Evolutionary conservation across 2,888 invertebrate genomes (phyloP), one percentile per base, ranked within the genome.

Genomic region (Sphaerophoria rueppellii): DNA sequence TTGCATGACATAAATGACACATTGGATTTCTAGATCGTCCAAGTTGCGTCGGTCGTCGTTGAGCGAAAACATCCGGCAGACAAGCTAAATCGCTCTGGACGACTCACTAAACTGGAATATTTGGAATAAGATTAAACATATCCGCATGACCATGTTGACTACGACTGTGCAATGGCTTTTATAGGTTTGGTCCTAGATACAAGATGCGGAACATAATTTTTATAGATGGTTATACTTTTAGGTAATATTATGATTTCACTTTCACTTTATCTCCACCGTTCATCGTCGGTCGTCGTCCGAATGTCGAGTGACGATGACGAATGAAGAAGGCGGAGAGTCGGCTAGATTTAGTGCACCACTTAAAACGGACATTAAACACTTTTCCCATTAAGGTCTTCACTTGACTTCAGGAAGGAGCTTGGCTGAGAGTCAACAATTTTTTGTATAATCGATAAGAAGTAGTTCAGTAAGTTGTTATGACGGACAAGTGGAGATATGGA

Each of bases 381-480:
- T 63, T 50, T 77, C 57, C 57, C 52, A 12, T 72, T 9, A 67
- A 40, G 40, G 16, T n/a, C 12, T 55, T 4, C 4, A 3, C 9
- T n/a, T 6, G 2, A 12, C 16, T 46, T 6, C 70, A 63, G 75
- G 50, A 69, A 75, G 75, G 70, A 75, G 79, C 61, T 55, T 32
- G 61, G 76, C 48, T 32, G 16, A 11, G 12, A 67, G 35, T 32
- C 24, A 60, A 40, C 40, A 65, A 35, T 14, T 14, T 24, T 2
- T 24, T 24, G 24, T 57, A 37, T 9, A 9, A 16, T 37, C 52
- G 11, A 52, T 5, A 43, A 46, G 46, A 70, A 78, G 82, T 82
- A 78, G 82, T 71, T 78, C 78, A 78, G 58, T 65, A 58, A 82
- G 78, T 63, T 77, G 82, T 77, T 77, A 57, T 12, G 72, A 69